Evolutionary conservation across 2,888 invertebrate species (phyloP).

Genomic region (Cantharis lateralis): DNA sequence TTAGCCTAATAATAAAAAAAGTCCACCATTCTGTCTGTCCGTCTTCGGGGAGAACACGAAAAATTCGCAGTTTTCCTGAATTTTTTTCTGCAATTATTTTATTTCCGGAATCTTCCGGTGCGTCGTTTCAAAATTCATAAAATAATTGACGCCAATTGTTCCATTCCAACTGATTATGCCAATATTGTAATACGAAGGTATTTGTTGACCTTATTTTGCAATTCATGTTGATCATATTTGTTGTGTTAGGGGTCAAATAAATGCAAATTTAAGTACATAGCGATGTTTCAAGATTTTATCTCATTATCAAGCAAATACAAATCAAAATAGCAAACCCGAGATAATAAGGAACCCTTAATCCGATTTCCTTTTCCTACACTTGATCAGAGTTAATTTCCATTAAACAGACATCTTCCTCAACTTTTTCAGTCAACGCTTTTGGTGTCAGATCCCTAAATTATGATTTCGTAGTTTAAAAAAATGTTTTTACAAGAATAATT

Average conservation of each 20-base stretch:
- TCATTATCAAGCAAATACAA: background rate
- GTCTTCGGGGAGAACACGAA: background rate
- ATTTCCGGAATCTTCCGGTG: background rate
- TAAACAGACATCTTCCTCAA: too few species aligned
- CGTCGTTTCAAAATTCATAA: background rate
- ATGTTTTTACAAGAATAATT: too few species aligned
- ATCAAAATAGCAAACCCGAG: background rate
- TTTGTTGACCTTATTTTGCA: background rate
- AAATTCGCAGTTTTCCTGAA: background rate
- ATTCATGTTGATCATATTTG: background rate
- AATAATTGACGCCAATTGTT: background rate
- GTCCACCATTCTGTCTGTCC: background rate
- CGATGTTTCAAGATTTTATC: background rate
- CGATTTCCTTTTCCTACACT: background rate
- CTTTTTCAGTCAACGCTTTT: background rate
- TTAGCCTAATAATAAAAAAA: background rate
- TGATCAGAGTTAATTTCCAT: background rate
- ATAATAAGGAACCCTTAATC: background rate
- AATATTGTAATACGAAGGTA: background rate
- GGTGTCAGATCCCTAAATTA: background rate
- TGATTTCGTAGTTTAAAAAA: background rate
- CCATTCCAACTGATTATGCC: background rate
- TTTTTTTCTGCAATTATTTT: background rate
- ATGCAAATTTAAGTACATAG: background rate
- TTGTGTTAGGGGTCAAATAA: background rate